Base-by-base conservation (phyloP, 2,888 invertebrate species). In the Altica lythri region DNA sequence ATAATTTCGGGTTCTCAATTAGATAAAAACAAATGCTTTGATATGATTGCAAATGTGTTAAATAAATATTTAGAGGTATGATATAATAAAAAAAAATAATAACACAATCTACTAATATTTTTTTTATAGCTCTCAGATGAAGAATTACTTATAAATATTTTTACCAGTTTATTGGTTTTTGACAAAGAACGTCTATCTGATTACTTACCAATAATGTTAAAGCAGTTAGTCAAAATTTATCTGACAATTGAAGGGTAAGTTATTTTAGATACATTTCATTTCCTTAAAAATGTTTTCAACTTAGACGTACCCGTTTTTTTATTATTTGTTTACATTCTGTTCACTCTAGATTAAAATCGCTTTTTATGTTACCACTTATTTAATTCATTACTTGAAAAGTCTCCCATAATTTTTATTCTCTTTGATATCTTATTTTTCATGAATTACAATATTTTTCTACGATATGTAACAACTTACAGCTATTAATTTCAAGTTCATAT, bases 21-120 rank as follows among this genome's bases (percentile, higher is more conserved):
- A 2, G 37, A 58, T 1, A 56, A 44, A 19, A 45, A 32, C 1
- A 45, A 51, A 29, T 64, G 59, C 53, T 56, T 60, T 45, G 34
- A 17, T 2, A 18, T 56, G 16, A 45, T 66, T 9, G 44, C 50
- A 17, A 54, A 61, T 19, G 40, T 59, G 29, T 53, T 66, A 6
- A 53, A 60, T 5, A 53, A 55, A 8, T 59, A 58, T 18, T 32
- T 63, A 32, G 45, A 54, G 59, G 66, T 66, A 53, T 43, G 59
- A 43, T 30, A 1, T n/a, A n/a, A n/a, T n/a, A n/a, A n/a, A n/a
- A n/a, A 19, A 19, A 19, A 19, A 5, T 19, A 5, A 5, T 5
- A 19, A 5, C 6, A 19, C 4, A 19, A 19, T 19, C 6, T 19
- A 6, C 44, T 35, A 9, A 9, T 25, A n/a, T 38, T 19, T 27